Evolutionary conservation across 2,888 invertebrate genomes (phyloP).

Genomic region (Slavum lentiscoides): DNA sequence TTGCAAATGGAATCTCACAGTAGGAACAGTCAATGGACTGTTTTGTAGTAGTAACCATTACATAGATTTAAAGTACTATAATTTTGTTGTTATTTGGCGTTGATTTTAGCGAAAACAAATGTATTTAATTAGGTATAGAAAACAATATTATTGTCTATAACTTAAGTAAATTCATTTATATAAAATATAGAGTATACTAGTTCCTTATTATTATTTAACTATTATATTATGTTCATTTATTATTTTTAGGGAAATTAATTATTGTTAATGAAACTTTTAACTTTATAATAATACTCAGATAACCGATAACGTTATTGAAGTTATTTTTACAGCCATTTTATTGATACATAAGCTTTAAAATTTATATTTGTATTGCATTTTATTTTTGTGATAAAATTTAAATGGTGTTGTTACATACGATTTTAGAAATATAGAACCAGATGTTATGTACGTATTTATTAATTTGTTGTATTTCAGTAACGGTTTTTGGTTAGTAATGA

Average conservation of each 20-base stretch:
- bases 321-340: conserved; percentile 33
- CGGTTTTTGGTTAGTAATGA: no score
- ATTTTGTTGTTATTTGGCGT: background rate
- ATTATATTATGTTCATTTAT: conserved; percentile 1
- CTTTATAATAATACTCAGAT: conserved; percentile 18
- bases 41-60: background rate
- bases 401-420: background rate
- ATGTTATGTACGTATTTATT: background rate
- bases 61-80: background rate
- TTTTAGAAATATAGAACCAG: conserved; percentile 20
- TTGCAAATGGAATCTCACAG: background rate
- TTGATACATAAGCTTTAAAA: conserved; percentile 8
- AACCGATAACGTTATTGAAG: background rate
- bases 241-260: background rate
- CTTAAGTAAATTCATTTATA: background rate
- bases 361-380: conserved; percentile 22
- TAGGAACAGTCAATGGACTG: background rate
- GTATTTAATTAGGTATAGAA: background rate
- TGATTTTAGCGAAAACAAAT: background rate
- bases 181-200: background rate
- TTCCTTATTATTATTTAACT: conserved; percentile 34
- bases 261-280: no score
- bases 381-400: conserved; percentile 4
- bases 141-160: background rate
- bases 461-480: background rate